Evolutionary conservation across 2,888 invertebrate genomes (phyloP), one percentile per base, ranked within the genome.

Genomic region (Cantharis rufa): DNA sequence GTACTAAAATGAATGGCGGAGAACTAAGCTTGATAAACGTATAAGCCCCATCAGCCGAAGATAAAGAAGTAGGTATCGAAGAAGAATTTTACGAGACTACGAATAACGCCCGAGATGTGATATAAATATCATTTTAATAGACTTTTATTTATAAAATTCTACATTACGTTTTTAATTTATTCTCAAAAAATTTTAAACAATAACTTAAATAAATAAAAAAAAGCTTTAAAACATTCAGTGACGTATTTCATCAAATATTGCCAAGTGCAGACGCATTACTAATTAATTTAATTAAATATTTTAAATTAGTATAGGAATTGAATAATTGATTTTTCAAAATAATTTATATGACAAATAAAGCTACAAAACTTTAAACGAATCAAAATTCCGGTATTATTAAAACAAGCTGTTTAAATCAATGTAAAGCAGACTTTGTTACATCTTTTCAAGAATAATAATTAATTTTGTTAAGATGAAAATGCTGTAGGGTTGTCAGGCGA

Each of bases 401-500:
- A 48, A 48, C n/a, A 48, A 48, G 48, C 48, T n/a, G 48, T 48
- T 48, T 48, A 48, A 48, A 48, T 48, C 48, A 48, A 48, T 48
- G 48, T 48, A n/a, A 48, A 7, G 48, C 48, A 48, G 48, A 48
- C 48, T 66, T 66, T 21, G 13, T 66, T 66, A 66, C 24, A 21
- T 66, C 16, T 18, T 66, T 66, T 13, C 61, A 21, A 71, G 71
- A 71, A 62, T 24, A 15, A 61, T 62, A 71, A 71, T 71, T 71
- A 71, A 21, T 71, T 62, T 61, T 71, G 71, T 71, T 61, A 15
- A 21, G 71, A 71, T 32, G 64, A 69, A 69, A 69, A 32, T 69
- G 69, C 32, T 69, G 21, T 28, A 72, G 72, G 72, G 68, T 69
- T 72, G 72, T 66, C 68, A 72, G 68, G 68, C n/a, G 68, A 72